A percentile compares a stretch with the other conserved stretches of the same genome.
Conservation (phyloP, 2,113 vertebrate species). For the Alaudala cheleensis region DNA sequence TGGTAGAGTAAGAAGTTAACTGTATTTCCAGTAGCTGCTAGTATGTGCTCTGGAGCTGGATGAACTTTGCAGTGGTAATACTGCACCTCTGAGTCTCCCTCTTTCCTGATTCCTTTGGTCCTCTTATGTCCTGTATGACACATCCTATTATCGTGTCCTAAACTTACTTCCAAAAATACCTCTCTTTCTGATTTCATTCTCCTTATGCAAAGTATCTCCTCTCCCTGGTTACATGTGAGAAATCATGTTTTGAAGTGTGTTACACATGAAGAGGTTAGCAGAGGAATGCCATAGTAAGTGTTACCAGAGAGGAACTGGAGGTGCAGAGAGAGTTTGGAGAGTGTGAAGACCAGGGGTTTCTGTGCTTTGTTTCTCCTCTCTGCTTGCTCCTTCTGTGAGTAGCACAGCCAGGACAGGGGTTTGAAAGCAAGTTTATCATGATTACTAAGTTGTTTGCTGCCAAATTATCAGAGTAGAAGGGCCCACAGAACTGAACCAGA, state of each 20-base stretch:
- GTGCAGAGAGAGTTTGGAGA: neutral
- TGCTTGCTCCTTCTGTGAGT: neutral
- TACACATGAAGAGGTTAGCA: neutral
- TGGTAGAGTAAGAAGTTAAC: neutral
- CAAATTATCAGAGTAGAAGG: neutral
- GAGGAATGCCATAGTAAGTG: accelerated
- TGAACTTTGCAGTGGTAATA: neutral
- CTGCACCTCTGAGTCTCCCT: neutral
- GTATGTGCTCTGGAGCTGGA: neutral
- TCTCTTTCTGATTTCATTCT: neutral
- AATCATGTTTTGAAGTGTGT: neutral
- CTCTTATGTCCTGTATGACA: neutral
- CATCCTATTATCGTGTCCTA: neutral
- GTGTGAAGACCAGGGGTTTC: no score
- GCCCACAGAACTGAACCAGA: neutral
- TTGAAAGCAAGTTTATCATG: neutral
- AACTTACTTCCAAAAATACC: neutral
- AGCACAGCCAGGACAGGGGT: neutral
- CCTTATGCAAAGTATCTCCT: neutral
- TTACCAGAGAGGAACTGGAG: neutral
- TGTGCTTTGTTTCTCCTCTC: neutral
- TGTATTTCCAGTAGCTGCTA: neutral
- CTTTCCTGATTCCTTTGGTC: neutral
- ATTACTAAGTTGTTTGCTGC: neutral
- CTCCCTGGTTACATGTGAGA: neutral